Base-by-base conservation (phyloP, 2,888 invertebrate species). In the Phyto melanocephala region DNA sequence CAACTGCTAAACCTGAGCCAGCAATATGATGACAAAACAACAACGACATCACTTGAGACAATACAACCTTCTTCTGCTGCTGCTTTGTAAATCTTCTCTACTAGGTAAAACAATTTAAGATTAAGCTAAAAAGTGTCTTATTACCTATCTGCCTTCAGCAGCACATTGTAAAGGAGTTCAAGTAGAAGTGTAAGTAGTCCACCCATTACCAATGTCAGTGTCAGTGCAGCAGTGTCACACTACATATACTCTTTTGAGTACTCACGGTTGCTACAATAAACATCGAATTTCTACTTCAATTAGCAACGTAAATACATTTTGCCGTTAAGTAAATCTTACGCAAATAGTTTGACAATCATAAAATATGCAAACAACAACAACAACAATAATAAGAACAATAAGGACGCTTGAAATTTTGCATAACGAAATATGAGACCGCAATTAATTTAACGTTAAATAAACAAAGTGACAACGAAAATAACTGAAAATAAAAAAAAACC, bases 361-460 rank as follows among this genome's bases (percentile, higher is more conserved):
- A 47, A 56, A 75, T 76, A 76, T 70, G 71, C 75, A 76, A 79
- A 82, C 74, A 79, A 45, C 56, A 63, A 60, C 67, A 63, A 3
- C 54, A 58, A 20, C 52, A 76, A 68, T 50, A 67, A 71, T 50
- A 62, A 24, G 13, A 52, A 70, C 54, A 77, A 70, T 77, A 62
- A 70, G 70, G 50, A 67, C 58, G 50, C 76, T 60, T 82, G 28
- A 79, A 75, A 84, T 82, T 84, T 84, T 83, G 82, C 84, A 85
- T 84, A 79, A 84, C 74, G 86, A 86, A 86, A 86, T 85, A 84
- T 86, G 86, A 86, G 85, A 85, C 86, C 86, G 82, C 85, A 86
- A 86, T 86, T 86, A 86, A 86, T 86, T 86, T 86, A 85, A 86
- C 86, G 85, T 86, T 86, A 86, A 85, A 85, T 86, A 85, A 86